Evolutionary conservation across 2,888 invertebrate species (phyloP).

Genomic region (Alviniconcha strummeri): DNA sequence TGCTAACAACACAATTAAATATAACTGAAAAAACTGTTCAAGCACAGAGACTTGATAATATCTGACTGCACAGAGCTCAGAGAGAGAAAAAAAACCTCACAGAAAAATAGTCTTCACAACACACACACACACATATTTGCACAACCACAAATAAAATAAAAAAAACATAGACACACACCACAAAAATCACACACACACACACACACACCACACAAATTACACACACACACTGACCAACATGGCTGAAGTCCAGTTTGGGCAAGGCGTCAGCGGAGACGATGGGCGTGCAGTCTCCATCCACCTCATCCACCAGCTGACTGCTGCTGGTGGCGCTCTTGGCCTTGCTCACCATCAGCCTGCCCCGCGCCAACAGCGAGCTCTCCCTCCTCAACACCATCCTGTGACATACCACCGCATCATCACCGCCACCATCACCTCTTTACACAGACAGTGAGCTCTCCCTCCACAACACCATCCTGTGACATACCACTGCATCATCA

Average conservation of each 20-base stretch:
- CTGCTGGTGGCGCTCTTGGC: conserved; percentile 29
- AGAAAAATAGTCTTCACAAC: too few relatives aligned
- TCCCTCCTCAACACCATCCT: not conserved
- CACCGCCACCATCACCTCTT: too few relatives aligned
- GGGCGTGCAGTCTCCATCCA: conserved; percentile 16
- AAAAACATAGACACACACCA: too few relatives aligned
- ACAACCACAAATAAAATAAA: not conserved
- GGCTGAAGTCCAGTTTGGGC: not conserved
- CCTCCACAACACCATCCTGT: not conserved
- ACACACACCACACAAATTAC: not conserved
- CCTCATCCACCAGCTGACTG: conserved; percentile 32
- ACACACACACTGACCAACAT: conserved; percentile 4
- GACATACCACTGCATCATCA: too few relatives aligned
- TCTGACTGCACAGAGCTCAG: too few relatives aligned
- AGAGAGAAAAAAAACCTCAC: too few relatives aligned
- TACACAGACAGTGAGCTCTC: not conserved
- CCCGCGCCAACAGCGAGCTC: conserved; percentile 34
- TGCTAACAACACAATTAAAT: too few relatives aligned
- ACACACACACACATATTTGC: too few relatives aligned
- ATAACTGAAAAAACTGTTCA: too few relatives aligned
- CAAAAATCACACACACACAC: not conserved
- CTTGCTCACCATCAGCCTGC: conserved; percentile 41
- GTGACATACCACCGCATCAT: too few relatives aligned
- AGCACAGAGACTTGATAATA: too few relatives aligned
- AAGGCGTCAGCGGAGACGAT: not conserved